phyloP scores from a whole-genome alignment of 1,140 invertebrate genomes.

The Drosophila truncata region DNA sequence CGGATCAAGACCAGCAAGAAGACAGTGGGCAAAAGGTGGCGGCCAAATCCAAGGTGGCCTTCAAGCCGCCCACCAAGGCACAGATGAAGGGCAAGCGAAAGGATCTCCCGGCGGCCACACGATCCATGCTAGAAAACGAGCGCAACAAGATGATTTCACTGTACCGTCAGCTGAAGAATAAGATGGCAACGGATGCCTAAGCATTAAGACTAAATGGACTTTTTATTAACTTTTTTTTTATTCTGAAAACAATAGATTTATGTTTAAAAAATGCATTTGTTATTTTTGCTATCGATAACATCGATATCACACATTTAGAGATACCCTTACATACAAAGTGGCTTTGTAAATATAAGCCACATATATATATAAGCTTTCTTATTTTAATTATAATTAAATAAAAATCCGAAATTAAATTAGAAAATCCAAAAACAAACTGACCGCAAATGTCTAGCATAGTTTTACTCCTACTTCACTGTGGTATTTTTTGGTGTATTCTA shows the following conservation, averaged over 20 bases:
- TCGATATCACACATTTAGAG: neutral
- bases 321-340: neutral
- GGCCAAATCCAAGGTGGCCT: constrained; percentile 12
- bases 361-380: too few relatives aligned
- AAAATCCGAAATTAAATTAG: neutral
- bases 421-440: neutral
- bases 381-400: neutral
- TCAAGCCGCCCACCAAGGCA: constrained; percentile 57
- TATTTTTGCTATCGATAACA: neutral
- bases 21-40: neutral
- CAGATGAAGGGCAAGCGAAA: constrained; percentile 87
- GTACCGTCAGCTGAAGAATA: constrained; percentile 87
- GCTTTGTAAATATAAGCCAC: neutral
- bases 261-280: constrained; percentile 4
- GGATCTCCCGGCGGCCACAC: constrained; percentile 86
- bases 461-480: neutral
- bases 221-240: constrained; percentile 10
- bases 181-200: constrained; percentile 15
- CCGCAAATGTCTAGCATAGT: neutral
- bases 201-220: constrained; percentile 8
- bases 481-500: neutral
- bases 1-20: constrained; percentile 7
- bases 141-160: constrained; percentile 87
- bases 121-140: constrained; percentile 87
- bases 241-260: neutral